phyloP scores from a whole-genome alignment of 1,140 invertebrate species.

The Musca domestica region DNA sequence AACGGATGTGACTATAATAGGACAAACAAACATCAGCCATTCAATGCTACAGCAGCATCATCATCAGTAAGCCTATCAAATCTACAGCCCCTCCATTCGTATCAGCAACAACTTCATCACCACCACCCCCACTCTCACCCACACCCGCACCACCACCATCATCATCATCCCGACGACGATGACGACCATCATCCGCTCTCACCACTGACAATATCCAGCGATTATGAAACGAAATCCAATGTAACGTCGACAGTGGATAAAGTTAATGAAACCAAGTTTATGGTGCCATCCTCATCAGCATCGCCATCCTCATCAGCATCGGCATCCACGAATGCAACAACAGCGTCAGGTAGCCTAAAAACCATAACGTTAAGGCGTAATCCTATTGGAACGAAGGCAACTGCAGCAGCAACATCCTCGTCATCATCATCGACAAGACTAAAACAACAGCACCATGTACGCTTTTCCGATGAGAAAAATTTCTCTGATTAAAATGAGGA shows the following conservation, averaged over 20 bases:
- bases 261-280: slow-evolving; percentile 7
- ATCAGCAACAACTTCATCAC: background rate
- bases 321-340: slow-evolving; percentile 25
- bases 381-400: slow-evolving; percentile 29
- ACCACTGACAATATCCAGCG: slow-evolving; percentile 2
- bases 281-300: slow-evolving; percentile 24
- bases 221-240: too few relatives aligned
- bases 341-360: slow-evolving; percentile 22
- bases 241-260: slow-evolving; percentile 1
- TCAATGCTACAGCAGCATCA: slow-evolving; percentile 20
- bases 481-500: slow-evolving; percentile 41
- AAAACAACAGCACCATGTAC: slow-evolving; percentile 51
- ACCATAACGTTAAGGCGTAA: slow-evolving; percentile 35
- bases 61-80: slow-evolving; percentile 26
- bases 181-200: slow-evolving; percentile 24
- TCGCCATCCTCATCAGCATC: background rate
- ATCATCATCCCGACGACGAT: slow-evolving; percentile 4
- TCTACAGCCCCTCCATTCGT: background rate
- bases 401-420: slow-evolving; percentile 33
- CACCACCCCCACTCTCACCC: background rate
- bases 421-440: slow-evolving; percentile 34
- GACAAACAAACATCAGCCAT: slow-evolving; percentile 23
- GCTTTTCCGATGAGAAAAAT: slow-evolving; percentile 51
- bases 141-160: slow-evolving; percentile 18
- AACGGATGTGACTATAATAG: slow-evolving; percentile 14